Evolutionary conservation across 2,797 vertebrate species (phyloP).

Genomic region (Erethizon dorsatum): DNA sequence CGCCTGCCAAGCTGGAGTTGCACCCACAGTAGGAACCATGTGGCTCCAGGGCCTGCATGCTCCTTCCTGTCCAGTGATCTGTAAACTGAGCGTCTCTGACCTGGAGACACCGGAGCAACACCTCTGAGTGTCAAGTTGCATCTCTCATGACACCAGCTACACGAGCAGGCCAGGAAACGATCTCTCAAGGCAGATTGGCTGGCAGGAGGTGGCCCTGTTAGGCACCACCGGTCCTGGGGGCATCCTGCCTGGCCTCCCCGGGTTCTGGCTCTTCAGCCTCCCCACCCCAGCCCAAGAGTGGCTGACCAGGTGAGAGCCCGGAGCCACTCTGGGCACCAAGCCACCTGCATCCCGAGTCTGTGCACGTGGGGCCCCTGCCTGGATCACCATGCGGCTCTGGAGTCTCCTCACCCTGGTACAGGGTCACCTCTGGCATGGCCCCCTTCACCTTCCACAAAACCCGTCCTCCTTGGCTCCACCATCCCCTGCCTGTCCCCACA

Average conservation of each 20-base stretch:
- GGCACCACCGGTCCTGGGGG: background rate
- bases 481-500: background rate
- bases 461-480: background rate
- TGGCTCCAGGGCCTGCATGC: background rate
- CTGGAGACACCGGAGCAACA: fast-evolving
- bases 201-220: background rate
- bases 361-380: too few species aligned
- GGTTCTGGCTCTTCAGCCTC: background rate
- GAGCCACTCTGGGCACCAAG: background rate
- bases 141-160: background rate
- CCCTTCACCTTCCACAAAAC: background rate
- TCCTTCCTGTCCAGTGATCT: background rate
- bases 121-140: background rate
- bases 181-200: background rate
- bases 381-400: background rate
- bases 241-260: background rate
- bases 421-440: background rate
- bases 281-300: background rate
- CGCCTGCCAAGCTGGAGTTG: background rate
- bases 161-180: background rate
- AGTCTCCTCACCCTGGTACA: background rate
- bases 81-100: background rate
- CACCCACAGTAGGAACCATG: background rate
- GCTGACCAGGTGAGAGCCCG: background rate
- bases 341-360: background rate